Base-by-base conservation (phyloP, 2,797 vertebrate species). In the Sebastolobus alascanus region DNA sequence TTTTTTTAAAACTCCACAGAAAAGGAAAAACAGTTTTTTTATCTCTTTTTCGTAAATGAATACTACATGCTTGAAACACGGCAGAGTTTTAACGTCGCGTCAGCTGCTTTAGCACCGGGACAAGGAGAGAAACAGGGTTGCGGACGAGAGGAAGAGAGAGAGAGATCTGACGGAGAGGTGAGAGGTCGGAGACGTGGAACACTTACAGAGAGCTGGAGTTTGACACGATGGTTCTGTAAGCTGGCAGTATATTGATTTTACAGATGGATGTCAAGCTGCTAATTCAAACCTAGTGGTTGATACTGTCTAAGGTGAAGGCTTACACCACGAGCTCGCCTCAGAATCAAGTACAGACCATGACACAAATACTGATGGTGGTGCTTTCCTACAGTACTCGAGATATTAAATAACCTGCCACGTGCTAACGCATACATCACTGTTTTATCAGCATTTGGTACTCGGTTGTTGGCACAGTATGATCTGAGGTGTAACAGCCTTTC, bases 31-130 rank as follows among this genome's bases (percentile, higher is more conserved):
- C 68, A 38, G 80, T 87, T 92, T 92, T 80, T 88, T 78, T 86
- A 87, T 94, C 87, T 94, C 90, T 95, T 95, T 95, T 92, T 94
- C 89, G 61, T 95, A 93, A 95, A 96, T 96, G 93, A 96, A 95
- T 95, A 96, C 95, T 95, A 96, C 96, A 96, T 96, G 96, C 95
- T 96, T 95, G 93, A 95, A 94, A 95, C 95, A 95, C 93, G 92
- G 93, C 94, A 94, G 94, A 95, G 94, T 93, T 94, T 74, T 43
- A 89, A 89, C 84, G 84, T 92, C 72, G 93, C 92, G 68, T 93
- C 85, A 52, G 90, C 92, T 90, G 90, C 92, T 85, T 40, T 40
- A 85, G 91, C 92, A 92, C 91, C 90, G 88, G 88, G 93, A 95
- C 93, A 89, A 92, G 91, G 90, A 94, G 93, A 94, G 92, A 92